These are phyloP conservation scores for Agonopterix heracliana DNA, from an alignment of 2,888 invertebrate species.

Conservation along the genomic window DNA sequence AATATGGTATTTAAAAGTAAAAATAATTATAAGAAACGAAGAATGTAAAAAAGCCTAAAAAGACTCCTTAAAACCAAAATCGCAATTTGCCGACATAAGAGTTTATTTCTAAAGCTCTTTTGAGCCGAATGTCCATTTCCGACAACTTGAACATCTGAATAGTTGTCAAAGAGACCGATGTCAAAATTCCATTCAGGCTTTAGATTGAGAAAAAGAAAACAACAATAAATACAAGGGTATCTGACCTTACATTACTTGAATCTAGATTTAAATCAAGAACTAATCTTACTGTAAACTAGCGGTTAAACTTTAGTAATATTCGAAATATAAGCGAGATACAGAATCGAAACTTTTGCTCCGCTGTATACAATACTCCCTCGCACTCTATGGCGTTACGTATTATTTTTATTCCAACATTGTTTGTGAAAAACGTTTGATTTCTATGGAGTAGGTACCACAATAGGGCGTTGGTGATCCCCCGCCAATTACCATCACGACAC, in stretches of 20 bases:
- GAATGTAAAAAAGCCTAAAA: background rate
- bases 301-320: too few relatives aligned
- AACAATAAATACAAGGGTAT: background rate
- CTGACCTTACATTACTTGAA: background rate
- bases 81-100: slow-evolving; percentile 55
- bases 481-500: slow-evolving; percentile 70
- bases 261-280: too few relatives aligned
- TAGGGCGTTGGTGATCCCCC: slow-evolving; percentile 54
- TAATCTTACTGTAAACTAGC: too few relatives aligned
- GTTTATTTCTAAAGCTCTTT: slow-evolving; percentile 45
- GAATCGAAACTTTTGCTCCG: too few relatives aligned
- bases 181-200: slow-evolving; percentile 29
- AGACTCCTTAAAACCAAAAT: slow-evolving; percentile 25
- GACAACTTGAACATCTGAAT: slow-evolving; percentile 57
- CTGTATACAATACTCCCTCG: slow-evolving; percentile 49
- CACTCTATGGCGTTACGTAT: slow-evolving; percentile 49
- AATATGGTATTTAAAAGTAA: too few relatives aligned
- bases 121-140: slow-evolving; percentile 65
- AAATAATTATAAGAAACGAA: too few relatives aligned
- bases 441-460: slow-evolving; percentile 39
- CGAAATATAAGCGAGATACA: too few relatives aligned
- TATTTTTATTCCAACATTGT: slow-evolving; percentile 63
- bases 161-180: slow-evolving; percentile 62
- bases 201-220: background rate
- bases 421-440: slow-evolving; percentile 56